These are phyloP conservation scores for Noctua comes DNA, from an alignment of 2,888 invertebrate genomes.

Conservation along the genomic window DNA sequence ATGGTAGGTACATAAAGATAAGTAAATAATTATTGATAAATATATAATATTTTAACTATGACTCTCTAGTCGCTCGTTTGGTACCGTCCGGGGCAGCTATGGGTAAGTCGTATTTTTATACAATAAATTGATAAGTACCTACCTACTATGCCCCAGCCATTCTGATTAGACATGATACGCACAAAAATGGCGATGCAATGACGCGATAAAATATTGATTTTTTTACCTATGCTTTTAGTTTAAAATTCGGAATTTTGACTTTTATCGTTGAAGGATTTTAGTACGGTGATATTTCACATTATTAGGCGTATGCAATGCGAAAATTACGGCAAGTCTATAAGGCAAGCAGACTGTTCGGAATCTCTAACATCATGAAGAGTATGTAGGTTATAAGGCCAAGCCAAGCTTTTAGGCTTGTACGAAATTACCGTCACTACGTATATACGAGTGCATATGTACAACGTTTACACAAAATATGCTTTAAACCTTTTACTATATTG, in stretches of 20 bases:
- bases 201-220: neutral
- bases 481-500: too few relatives aligned
- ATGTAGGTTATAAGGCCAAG: too few relatives aligned
- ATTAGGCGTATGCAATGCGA: neutral
- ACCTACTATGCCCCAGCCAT: neutral
- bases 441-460: neutral
- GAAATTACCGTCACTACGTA: too few relatives aligned
- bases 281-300: neutral
- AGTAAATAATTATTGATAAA: slow-evolving; percentile 75
- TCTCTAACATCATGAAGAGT: too few relatives aligned
- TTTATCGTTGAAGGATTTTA: neutral
- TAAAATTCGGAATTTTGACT: neutral
- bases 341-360: too few relatives aligned
- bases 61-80: slow-evolving; percentile 76
- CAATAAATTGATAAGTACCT: slow-evolving; percentile 19
- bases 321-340: too few relatives aligned
- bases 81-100: slow-evolving; percentile 75
- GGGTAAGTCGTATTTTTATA: slow-evolving; percentile 76
- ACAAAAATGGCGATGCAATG: neutral
- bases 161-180: slow-evolving; percentile 10
- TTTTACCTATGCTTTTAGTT: neutral
- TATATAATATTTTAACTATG: slow-evolving; percentile 72
- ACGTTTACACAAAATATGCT: too few relatives aligned
- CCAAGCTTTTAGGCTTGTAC: too few relatives aligned
- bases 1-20: slow-evolving; percentile 71